A percentile compares a stretch with the other conserved stretches of the same genome.
Evolutionary conservation across 2,113 vertebrate species (phyloP).

Genomic region (Mustela lutreola): DNA sequence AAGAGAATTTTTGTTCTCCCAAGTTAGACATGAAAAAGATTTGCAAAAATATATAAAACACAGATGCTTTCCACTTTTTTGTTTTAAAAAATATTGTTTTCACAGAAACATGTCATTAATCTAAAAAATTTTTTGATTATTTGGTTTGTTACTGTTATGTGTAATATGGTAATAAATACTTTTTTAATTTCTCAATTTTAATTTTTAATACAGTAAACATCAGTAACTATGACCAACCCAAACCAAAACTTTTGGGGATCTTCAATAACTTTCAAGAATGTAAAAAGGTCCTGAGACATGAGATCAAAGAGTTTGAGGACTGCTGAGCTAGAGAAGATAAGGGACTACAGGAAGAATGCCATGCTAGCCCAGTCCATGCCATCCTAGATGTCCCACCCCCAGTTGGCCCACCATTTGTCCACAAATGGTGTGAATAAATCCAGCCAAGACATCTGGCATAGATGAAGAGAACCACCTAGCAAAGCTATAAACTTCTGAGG

Average conservation of each 20-base stretch:
- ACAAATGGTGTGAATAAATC: neutral
- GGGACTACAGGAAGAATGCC: neutral
- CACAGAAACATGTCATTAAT: neutral
- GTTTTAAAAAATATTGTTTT: conserved; percentile 31
- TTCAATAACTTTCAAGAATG: neutral
- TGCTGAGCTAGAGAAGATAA: neutral
- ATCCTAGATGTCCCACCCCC: neutral
- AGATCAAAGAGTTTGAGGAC: neutral
- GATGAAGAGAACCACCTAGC: neutral
- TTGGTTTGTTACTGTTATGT: neutral
- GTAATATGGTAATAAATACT: neutral
- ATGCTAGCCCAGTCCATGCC: rapidly evolving
- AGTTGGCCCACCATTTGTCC: neutral
- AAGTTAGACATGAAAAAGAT: neutral
- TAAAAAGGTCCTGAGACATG: neutral
- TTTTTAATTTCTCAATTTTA: conserved; percentile 7
- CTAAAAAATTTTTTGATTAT: neutral
- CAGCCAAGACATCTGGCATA: neutral
- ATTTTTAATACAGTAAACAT: neutral
- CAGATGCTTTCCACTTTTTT: neutral
- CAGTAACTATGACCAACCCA: neutral
- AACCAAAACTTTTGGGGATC: neutral
- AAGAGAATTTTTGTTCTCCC: neutral
- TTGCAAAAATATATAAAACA: neutral
- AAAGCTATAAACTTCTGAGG: neutral